phyloP scores from a whole-genome alignment of 2,113 vertebrate genomes.

The Gymnocephalus cernua region DNA sequence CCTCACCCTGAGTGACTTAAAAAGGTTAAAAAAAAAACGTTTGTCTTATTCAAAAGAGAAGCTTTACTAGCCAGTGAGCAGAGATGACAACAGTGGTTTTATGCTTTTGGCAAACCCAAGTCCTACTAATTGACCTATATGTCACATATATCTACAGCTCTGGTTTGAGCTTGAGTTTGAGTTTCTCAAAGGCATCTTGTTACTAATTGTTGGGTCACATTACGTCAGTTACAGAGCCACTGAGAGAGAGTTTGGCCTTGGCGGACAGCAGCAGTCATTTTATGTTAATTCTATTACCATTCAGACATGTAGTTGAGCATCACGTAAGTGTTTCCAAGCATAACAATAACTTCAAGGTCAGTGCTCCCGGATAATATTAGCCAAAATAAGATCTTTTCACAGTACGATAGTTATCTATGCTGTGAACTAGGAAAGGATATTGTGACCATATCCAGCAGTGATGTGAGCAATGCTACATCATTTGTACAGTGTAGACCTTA shows the following conservation, averaged over 20 bases:
- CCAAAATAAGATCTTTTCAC: no score
- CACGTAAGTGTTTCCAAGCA: no score
- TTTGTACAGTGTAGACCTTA: neutral
- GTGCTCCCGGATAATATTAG: no score
- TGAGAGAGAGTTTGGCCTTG: slow-evolving; percentile 6
- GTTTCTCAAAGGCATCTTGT: slow-evolving; percentile 65
- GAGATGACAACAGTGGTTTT: slow-evolving; percentile 28
- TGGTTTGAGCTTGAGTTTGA: slow-evolving; percentile 54
- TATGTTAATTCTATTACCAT: neutral
- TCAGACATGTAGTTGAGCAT: neutral
- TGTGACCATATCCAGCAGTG: neutral
- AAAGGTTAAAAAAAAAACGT: neutral
- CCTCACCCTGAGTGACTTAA: neutral
- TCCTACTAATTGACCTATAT: slow-evolving; percentile 11
- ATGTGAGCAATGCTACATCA: neutral
- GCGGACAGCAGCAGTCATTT: slow-evolving; percentile 13
- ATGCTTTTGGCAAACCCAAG: slow-evolving; percentile 54
- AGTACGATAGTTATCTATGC: neutral
- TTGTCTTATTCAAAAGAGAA: neutral
- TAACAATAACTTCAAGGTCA: no score
- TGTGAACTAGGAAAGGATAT: neutral
- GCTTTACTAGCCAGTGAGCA: neutral
- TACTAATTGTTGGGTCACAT: slow-evolving; percentile 48
- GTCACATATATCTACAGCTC: slow-evolving; percentile 60
- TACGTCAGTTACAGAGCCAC: slow-evolving; percentile 16